These are phyloP conservation scores for Hemicrepidius hirtus DNA, from an alignment of 2,888 invertebrate species.

Conservation along the genomic window DNA sequence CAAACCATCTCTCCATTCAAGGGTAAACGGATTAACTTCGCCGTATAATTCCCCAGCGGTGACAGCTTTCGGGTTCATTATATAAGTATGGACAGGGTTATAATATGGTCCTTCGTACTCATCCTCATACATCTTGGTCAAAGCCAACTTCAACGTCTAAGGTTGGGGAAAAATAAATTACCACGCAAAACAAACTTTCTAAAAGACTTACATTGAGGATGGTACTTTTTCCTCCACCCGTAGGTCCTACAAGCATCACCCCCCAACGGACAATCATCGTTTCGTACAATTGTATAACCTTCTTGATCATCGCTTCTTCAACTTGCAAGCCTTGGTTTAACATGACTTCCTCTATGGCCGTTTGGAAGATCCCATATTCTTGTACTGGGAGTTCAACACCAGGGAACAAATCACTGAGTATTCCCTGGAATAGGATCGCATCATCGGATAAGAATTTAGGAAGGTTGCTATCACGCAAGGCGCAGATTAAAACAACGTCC, in stretches of 20 bases:
- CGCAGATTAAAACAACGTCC: conserved; percentile 88
- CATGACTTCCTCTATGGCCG: conserved; percentile 76
- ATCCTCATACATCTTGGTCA: conserved; percentile 79
- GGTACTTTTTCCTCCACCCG: conserved; percentile 90
- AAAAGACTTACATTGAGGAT: conserved; percentile 78
- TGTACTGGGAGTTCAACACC: conserved; percentile 85
- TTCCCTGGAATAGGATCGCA: conserved; percentile 80
- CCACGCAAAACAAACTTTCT: too few species aligned
- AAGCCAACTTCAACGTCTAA: conserved; percentile 82
- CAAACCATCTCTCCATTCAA: conserved; percentile 94
- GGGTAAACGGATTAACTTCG: conserved; percentile 86
- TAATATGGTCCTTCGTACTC: conserved; percentile 78
- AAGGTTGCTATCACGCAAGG: conserved; percentile 90
- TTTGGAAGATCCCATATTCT: conserved; percentile 85
- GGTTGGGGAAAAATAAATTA: conserved; percentile 53
- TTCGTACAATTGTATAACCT: conserved; percentile 91
- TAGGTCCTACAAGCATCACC: conserved; percentile 94
- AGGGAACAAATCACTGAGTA: conserved; percentile 92
- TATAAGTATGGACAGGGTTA: conserved; percentile 84
- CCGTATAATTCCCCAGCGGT: conserved; percentile 93
- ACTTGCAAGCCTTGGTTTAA: conserved; percentile 79
- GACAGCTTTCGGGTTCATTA: conserved; percentile 92
- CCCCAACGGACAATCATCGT: conserved; percentile 95
- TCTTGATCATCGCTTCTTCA: conserved; percentile 79
- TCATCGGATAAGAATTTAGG: conserved; percentile 93